Conservation (phyloP, 2,113 vertebrate species). For the Alethe castanea region DNA sequence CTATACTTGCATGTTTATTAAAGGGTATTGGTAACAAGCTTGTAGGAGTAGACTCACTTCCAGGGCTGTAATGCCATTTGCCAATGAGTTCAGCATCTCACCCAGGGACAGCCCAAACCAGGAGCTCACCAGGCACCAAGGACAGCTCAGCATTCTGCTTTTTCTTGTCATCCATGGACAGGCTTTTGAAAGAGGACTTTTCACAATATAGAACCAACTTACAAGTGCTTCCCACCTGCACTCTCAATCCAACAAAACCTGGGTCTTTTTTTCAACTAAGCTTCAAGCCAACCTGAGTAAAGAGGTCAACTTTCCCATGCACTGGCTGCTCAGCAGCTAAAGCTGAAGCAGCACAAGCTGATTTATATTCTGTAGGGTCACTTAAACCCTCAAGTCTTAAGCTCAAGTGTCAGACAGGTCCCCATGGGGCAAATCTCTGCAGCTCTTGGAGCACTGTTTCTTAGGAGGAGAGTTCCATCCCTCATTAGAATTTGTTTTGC, state of each 20-base stretch:
- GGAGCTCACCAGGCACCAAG: neutral
- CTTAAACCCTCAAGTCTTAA: neutral
- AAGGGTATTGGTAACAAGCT: neutral
- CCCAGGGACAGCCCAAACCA: neutral
- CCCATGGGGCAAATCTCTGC: neutral
- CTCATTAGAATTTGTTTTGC: neutral
- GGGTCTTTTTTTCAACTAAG: neutral
- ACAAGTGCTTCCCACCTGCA: neutral
- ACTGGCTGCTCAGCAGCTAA: neutral
- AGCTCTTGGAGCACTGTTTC: neutral
- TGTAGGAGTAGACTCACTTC: neutral
- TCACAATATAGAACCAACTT: neutral
- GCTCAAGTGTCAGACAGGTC: constrained; percentile 32
- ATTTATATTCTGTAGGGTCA: constrained; percentile 43
- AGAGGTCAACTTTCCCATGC: neutral
- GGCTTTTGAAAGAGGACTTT: neutral
- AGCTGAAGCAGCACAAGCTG: neutral
- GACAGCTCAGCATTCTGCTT: neutral
- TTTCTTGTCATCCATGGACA: neutral
- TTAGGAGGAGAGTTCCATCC: neutral
- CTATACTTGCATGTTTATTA: neutral
- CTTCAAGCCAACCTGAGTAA: neutral
- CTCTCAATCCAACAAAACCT: neutral
- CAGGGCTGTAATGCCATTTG: neutral
- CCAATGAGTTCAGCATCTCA: neutral